These are phyloP conservation scores for Aegotheles bennettii DNA, from an alignment of 2,113 vertebrate species.

Conservation along the genomic window DNA sequence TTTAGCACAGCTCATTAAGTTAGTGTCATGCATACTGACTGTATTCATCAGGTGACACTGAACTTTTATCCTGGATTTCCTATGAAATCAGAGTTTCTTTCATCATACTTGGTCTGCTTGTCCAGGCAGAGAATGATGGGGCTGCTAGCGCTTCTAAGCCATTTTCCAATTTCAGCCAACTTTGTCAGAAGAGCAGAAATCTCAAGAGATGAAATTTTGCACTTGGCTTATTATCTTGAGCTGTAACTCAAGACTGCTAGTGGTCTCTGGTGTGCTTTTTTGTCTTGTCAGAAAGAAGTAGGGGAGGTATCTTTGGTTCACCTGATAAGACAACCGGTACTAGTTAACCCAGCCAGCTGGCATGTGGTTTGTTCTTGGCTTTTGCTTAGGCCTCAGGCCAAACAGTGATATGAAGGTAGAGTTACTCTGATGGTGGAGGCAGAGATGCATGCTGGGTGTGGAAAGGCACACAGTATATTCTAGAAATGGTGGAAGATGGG, in stretches of 20 bases:
- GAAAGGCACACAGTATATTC: background rate
- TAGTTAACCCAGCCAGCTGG: background rate
- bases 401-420: background rate
- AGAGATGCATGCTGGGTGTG: fast-evolving
- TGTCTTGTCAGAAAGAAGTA: background rate
- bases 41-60: background rate
- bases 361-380: background rate
- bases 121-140: background rate
- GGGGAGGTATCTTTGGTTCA: background rate
- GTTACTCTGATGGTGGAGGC: background rate
- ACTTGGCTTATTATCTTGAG: background rate
- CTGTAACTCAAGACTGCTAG: background rate
- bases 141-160: background rate
- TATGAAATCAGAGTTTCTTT: background rate
- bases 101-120: background rate
- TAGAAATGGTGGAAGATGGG: background rate
- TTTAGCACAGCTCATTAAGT: background rate
- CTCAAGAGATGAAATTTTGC: background rate
- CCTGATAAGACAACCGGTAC: background rate
- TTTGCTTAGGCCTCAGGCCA: background rate
- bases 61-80: background rate
- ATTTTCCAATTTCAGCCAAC: background rate
- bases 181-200: background rate
- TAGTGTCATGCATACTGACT: background rate
- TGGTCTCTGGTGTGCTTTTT: background rate